phyloP scores from a whole-genome alignment of 2,113 vertebrate genomes.

The Ictalurus furcatus region DNA sequence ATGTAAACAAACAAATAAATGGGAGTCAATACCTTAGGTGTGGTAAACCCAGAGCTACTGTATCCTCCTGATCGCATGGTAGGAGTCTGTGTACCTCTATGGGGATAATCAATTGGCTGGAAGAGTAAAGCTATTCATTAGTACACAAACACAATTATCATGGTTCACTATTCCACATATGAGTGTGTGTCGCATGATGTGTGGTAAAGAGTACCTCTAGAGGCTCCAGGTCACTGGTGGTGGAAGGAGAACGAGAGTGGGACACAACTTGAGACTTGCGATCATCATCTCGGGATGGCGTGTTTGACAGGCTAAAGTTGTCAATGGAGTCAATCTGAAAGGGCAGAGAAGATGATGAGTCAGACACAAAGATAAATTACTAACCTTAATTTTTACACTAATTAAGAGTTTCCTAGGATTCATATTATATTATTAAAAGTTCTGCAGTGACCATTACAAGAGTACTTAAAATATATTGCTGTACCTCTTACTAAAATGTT shows the following conservation, averaged over 20 bases:
- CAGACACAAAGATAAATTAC: not conserved
- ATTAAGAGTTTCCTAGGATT: slow-evolving; percentile 17
- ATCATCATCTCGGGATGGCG: slow-evolving; percentile 83
- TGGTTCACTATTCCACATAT: not conserved
- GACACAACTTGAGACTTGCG: slow-evolving; percentile 83
- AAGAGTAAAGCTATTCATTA: slow-evolving; percentile 57
- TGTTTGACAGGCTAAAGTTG: slow-evolving; percentile 85
- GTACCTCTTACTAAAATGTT: not conserved
- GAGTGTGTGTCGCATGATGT: not conserved
- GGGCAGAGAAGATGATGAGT: not conserved
- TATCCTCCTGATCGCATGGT: slow-evolving; percentile 82
- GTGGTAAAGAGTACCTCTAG: slow-evolving; percentile 75
- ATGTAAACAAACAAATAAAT: not conserved
- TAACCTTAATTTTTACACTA: not conserved
- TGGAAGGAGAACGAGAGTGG: slow-evolving; percentile 86
- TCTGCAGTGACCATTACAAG: not conserved
- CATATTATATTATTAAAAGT: not conserved
- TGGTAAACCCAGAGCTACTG: slow-evolving; percentile 81
- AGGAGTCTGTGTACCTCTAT: slow-evolving; percentile 83
- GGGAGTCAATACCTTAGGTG: slow-evolving; percentile 78
- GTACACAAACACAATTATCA: slow-evolving; percentile 45
- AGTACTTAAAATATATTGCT: not conserved
- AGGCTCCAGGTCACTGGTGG: slow-evolving; percentile 86
- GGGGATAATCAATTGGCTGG: slow-evolving; percentile 73
- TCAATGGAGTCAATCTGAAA: slow-evolving; percentile 88